Evolutionary conservation across 1,140 invertebrate genomes (phyloP).

Genomic region (silkworm (Bombyx mori)): DNA sequence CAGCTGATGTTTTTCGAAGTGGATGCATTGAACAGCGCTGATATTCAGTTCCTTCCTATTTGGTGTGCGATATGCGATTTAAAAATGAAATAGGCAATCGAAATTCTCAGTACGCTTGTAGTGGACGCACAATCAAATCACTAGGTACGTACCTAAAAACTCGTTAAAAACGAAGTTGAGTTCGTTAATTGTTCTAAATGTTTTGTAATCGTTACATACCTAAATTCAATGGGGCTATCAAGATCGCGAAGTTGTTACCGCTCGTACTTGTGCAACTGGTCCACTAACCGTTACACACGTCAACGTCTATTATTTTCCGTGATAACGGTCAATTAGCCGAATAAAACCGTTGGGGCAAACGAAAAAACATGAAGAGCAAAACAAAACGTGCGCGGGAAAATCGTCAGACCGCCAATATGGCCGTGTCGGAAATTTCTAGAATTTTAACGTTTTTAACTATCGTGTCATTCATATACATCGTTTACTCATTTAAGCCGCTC

Average conservation of each 20-base stretch:
- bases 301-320: constrained; percentile 4
- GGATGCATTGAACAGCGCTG: too few relatives aligned
- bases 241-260: not conserved
- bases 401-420: constrained; percentile 8
- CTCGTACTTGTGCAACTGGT: not conserved
- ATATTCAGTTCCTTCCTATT: too few relatives aligned
- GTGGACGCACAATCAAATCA: too few relatives aligned
- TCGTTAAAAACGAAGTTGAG: too few relatives aligned
- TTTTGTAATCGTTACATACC: too few relatives aligned
- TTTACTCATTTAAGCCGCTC: constrained; percentile 35
- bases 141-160: too few relatives aligned
- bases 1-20: too few relatives aligned
- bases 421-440: constrained; percentile 8
- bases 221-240: not conserved
- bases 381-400: constrained; percentile 8
- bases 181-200: too few relatives aligned
- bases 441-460: constrained; percentile 22
- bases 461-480: constrained; percentile 17
- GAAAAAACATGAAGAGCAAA: constrained; percentile 14
- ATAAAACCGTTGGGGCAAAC: constrained; percentile 3
- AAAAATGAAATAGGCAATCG: too few relatives aligned
- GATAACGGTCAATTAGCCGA: constrained; percentile 15
- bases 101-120: too few relatives aligned
- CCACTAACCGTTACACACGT: constrained; percentile 6
- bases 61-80: too few relatives aligned